Evolutionary conservation across 2,888 invertebrate species (phyloP).

Genomic region (Drosophila austrosaltans): DNA sequence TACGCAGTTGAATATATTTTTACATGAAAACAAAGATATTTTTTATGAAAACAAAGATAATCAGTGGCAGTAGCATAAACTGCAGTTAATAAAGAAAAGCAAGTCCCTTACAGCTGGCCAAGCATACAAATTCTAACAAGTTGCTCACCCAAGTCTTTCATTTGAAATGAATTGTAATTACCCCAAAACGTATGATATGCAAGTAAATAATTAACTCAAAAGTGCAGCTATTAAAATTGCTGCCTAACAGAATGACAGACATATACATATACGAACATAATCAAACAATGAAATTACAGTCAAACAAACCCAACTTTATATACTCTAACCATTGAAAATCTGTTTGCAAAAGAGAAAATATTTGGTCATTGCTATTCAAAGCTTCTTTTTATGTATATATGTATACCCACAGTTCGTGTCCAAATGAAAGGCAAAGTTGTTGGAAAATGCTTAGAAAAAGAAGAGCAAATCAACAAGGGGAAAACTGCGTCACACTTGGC

Average conservation of each 20-base stretch:
- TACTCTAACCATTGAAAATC: not conserved
- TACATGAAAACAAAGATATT: conserved; percentile 18
- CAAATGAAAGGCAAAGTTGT: conserved; percentile 9
- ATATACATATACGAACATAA: conserved; percentile 49
- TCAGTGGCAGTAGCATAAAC: not conserved
- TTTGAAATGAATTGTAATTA: conserved; percentile 70
- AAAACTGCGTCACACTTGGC: conserved; percentile 73
- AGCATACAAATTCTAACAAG: conserved; percentile 49
- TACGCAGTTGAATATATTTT: not conserved
- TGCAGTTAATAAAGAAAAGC: conserved; percentile 26
- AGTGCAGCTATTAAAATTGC: conserved; percentile 56
- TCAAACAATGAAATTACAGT: conserved; percentile 50
- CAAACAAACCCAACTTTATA: conserved; percentile 21
- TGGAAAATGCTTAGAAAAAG: conserved; percentile 41
- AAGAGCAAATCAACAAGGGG: conserved; percentile 47
- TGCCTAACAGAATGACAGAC: conserved; percentile 1
- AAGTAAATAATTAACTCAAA: conserved; percentile 52
- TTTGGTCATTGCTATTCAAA: not conserved
- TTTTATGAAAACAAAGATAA: not conserved
- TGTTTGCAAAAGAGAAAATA: not conserved
- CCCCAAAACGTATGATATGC: conserved; percentile 59
- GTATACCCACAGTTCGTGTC: not conserved
- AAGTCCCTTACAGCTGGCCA: conserved; percentile 19
- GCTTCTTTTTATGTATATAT: not conserved
- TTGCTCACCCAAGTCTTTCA: conserved; percentile 56